Base-by-base conservation (phyloP, 2,888 invertebrate genomes). In the Cerastis rubricosa region DNA sequence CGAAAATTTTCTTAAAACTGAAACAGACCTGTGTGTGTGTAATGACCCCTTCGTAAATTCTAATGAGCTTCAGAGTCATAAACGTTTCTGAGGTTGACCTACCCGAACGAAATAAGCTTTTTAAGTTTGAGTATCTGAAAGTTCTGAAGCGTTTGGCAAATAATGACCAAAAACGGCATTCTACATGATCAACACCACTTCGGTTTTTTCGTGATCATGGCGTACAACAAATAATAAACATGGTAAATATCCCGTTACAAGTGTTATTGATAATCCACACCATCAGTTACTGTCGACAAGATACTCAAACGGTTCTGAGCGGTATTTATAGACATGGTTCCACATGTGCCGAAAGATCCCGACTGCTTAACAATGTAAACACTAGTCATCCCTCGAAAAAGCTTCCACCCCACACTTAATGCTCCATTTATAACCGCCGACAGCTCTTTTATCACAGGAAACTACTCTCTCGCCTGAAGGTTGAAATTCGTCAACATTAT, bases 341-440 rank as follows among this genome's bases (percentile, higher is more conserved):
- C 63, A 80, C 78, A 72, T 84, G 59, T 67, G 64, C 67, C 29
- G 25, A 71, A 72, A 78, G 73, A 59, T 25, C 75, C 54, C 43
- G 19, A 45, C 57, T 73, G 70, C 64, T 83, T 47, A 74, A 63
- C 71, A 87, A 83, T 80, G 74, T 79, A 78, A 85, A 83, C 81
- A 83, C 74, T 51, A 78, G 76, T 84, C 84, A 82, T 84, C 75
- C 76, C 78, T 76, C 74, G 47, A 66, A 74, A 83, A 86, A 80
- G 85, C 85, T 83, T 87, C 78, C 78, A 87, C 82, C 84, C 81
- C 74, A 75, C 81, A 75, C 80, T 77, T 78, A 81, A 78, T 78
- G 78, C 74, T 59, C 74, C 76, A 80, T 85, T 78, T 78, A 84
- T 83, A 83, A 77, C 79, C 66, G 70, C 72, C 71, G 76, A 86